These are phyloP conservation scores for Rotaria magnacalcarata DNA, from an alignment of 2,888 invertebrate species.

Conservation along the genomic window DNA sequence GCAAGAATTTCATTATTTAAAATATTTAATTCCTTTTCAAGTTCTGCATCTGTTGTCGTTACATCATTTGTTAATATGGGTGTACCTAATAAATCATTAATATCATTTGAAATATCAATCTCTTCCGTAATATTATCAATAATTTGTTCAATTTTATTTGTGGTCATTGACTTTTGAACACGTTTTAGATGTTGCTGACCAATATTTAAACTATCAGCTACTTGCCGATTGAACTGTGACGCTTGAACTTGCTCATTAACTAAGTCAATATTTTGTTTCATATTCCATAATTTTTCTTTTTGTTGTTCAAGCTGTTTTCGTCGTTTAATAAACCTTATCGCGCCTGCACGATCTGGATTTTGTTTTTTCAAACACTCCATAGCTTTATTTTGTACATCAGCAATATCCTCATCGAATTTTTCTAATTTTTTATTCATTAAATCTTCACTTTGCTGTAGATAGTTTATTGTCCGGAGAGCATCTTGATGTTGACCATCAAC, in stretches of 20 bases:
- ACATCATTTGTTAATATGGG: no score
- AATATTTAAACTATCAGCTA: background rate
- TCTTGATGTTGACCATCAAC: no score
- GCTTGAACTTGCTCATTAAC: background rate
- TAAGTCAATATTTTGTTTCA: constrained; percentile 4
- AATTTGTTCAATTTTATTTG: background rate
- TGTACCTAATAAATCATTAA: no score
- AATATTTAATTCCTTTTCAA: no score
- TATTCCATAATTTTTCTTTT: background rate
- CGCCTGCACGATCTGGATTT: background rate
- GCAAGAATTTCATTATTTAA: no score
- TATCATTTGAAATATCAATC: no score
- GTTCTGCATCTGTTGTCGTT: no score
- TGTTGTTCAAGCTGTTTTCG: background rate
- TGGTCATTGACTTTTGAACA: background rate
- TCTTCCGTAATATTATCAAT: background rate
- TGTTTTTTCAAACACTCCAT: background rate
- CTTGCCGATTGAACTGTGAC: background rate
- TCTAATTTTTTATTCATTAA: background rate
- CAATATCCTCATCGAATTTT: background rate
- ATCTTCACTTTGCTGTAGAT: no score
- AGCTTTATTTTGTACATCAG: background rate
- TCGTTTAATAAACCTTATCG: background rate
- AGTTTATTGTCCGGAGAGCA: no score
- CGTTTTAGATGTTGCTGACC: background rate